phyloP scores from a whole-genome alignment of 2,797 vertebrate genomes.

The Myotis planiceps region DNA sequence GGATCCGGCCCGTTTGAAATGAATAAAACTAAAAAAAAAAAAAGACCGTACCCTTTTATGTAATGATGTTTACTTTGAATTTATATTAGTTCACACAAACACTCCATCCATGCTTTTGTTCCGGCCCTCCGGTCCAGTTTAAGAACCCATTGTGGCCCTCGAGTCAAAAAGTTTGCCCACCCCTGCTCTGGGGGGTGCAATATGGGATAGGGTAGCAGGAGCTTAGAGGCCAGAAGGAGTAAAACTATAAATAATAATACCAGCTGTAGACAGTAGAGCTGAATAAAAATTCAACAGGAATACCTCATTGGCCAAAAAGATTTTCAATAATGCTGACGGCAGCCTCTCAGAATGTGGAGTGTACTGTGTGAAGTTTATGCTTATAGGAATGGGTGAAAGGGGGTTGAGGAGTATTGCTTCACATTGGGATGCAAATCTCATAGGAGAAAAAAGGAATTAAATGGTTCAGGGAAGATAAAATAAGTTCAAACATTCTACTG shows the following conservation, averaged over 20 bases:
- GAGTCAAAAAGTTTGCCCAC: no score
- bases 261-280: background rate
- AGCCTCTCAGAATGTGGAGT: background rate
- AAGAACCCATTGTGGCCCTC: no score
- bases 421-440: background rate
- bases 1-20: no score
- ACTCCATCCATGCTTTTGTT: no score
- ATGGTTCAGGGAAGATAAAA: background rate
- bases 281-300: background rate
- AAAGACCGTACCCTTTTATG: no score
- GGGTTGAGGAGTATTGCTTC: background rate
- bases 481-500: background rate
- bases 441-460: background rate
- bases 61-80: no score
- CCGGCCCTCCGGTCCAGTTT: no score
- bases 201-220: background rate
- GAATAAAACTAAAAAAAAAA: no score
- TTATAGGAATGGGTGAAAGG: background rate
- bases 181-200: background rate
- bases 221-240: background rate
- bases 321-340: background rate
- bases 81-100: no score
- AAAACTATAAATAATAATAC: background rate
- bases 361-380: background rate
- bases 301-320: background rate